Evolutionary conservation across 2,797 vertebrate genomes (phyloP).

Genomic region (Jordanella pulchra): DNA sequence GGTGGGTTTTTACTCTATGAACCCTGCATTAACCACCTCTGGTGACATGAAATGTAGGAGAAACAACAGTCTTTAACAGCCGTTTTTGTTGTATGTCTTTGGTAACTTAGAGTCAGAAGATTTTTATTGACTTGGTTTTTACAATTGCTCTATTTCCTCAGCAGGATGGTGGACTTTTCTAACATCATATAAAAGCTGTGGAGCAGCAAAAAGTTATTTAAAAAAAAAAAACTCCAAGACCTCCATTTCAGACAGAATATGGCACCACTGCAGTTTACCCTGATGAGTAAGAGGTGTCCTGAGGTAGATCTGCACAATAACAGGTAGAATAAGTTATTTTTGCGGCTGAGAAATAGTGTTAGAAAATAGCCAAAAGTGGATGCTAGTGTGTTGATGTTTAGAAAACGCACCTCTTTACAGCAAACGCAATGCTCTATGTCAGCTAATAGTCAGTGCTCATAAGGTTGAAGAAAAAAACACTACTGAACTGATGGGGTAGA

Average conservation of each 20-base stretch:
- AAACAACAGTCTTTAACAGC: not conserved
- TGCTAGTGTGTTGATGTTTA: not conserved
- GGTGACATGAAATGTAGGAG: not conserved
- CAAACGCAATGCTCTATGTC: slow-evolving; percentile 3
- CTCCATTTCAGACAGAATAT: not conserved
- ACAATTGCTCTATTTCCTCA: not conserved
- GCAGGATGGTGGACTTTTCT: not conserved
- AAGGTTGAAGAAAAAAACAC: slow-evolving; percentile 9
- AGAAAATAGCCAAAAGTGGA: slow-evolving; percentile 5
- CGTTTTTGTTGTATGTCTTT: not conserved
- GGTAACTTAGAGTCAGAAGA: not conserved
- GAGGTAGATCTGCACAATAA: not conserved
- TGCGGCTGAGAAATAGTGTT: not conserved
- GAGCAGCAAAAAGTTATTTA: not conserved
- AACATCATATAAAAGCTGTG: not conserved
- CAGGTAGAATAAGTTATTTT: not conserved
- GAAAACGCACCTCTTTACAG: slow-evolving; percentile 13
- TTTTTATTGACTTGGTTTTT: slow-evolving; percentile 1
- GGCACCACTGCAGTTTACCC: not conserved
- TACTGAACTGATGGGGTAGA: not conserved
- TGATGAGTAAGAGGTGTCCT: not conserved
- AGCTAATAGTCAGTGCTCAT: slow-evolving; percentile 2
- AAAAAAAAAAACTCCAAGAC: not conserved
- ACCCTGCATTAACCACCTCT: too few relatives aligned
- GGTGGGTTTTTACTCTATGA: too few relatives aligned